Conservation (phyloP, 2,888 invertebrate genomes). For the Hoplodrina blanda region DNA sequence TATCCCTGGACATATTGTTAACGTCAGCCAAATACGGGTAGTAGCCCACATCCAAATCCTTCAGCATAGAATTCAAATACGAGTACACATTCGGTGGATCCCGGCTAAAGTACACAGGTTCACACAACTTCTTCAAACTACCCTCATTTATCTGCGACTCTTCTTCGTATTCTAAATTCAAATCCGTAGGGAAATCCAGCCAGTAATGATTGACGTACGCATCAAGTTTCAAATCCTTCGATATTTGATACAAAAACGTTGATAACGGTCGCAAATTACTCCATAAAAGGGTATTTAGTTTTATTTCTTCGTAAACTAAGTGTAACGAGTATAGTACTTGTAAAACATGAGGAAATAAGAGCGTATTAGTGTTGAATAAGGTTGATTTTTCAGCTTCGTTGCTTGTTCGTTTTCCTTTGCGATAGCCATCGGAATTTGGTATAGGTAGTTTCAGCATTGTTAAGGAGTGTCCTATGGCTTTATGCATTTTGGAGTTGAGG, state of each 20-base stretch:
- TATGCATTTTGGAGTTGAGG: constrained; percentile 91
- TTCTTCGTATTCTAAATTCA: constrained; percentile 81
- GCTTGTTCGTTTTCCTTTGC: constrained; percentile 62
- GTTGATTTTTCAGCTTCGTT: constrained; percentile 74
- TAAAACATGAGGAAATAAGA: constrained; percentile 93
- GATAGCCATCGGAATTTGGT: constrained; percentile 55
- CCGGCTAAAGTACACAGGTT: constrained; percentile 91
- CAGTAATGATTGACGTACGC: constrained; percentile 95
- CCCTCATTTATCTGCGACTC: constrained; percentile 90
- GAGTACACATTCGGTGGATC: constrained; percentile 93
- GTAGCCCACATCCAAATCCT: constrained; percentile 87
- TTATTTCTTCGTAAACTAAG: constrained; percentile 97
- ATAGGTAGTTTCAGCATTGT: constrained; percentile 83
- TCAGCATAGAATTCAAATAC: constrained; percentile 92
- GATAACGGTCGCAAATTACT: constrained; percentile 93
- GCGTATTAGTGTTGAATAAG: constrained; percentile 91
- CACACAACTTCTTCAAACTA: constrained; percentile 90
- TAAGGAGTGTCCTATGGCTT: constrained; percentile 83
- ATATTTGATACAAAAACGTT: constrained; percentile 93
- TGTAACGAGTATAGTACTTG: constrained; percentile 95
- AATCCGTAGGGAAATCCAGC: constrained; percentile 94
- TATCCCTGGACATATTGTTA: constrained; percentile 93
- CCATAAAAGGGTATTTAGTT: constrained; percentile 93
- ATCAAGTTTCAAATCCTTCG: constrained; percentile 93
- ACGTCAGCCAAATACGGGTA: constrained; percentile 94